Conservation (phyloP, 2,113 vertebrate genomes). For the Chaetorhynchus papuensis region DNA sequence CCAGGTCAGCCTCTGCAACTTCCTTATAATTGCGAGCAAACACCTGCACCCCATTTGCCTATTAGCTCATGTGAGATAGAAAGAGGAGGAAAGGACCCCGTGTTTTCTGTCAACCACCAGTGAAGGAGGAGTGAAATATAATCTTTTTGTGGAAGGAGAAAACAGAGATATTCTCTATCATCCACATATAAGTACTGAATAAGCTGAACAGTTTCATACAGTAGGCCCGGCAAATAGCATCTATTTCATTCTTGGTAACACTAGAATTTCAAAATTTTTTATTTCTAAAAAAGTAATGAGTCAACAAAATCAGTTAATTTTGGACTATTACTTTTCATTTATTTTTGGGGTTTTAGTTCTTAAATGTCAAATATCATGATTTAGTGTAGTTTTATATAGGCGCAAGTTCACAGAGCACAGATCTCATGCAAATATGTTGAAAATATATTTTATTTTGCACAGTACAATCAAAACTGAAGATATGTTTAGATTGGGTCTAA, state of each 20-base stretch:
- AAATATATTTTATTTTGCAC: not conserved
- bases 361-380: not conserved
- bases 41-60: not conserved
- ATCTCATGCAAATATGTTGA: not conserved
- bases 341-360: not conserved
- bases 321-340: not conserved
- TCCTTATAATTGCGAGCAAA: not conserved
- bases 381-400: not conserved
- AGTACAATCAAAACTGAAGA: not conserved
- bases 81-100: not conserved
- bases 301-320: not conserved
- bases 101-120: not conserved
- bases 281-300: not conserved
- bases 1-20: not conserved
- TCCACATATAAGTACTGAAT: not conserved
- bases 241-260: not conserved
- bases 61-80: not conserved
- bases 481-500: not conserved
- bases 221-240: not conserved
- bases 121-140: not conserved
- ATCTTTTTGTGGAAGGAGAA: not conserved
- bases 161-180: not conserved
- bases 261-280: not conserved
- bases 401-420: not conserved
- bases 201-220: not conserved